Conservation (phyloP, 2,797 vertebrate genomes). For the Onychomys leucogaster region DNA sequence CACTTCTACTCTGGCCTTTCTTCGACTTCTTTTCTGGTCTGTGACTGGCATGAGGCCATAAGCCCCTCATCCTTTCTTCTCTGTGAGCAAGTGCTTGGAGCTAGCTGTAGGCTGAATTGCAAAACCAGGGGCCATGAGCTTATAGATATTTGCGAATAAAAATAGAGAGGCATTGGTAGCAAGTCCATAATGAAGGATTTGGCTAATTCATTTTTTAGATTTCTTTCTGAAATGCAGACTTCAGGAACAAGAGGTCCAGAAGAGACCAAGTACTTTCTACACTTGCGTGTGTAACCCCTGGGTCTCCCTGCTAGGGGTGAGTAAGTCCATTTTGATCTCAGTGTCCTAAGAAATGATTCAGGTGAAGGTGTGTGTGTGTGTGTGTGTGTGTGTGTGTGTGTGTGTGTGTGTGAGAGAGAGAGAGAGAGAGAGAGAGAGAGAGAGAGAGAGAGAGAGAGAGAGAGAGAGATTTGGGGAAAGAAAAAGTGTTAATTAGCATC, state of each 20-base stretch:
- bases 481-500: neutral
- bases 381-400: neutral
- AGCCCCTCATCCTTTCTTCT: neutral
- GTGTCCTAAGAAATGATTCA: conserved; percentile 10
- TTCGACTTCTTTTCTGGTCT: neutral
- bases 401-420: too few relatives aligned
- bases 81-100: neutral
- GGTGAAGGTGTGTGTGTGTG: neutral
- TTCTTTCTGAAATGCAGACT: conserved; percentile 86
- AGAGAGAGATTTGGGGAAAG: neutral
- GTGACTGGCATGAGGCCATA: neutral
- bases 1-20: neutral
- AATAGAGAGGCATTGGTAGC: conserved; percentile 14
- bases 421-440: too few relatives aligned
- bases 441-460: too few relatives aligned
- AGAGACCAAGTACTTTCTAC: conserved; percentile 89
- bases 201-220: conserved; percentile 83
- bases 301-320: conserved; percentile 95
- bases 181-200: conserved; percentile 51
- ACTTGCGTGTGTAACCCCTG: conserved; percentile 93
- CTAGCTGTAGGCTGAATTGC: conserved; percentile 36
- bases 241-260: conserved; percentile 89
- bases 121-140: neutral
- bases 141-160: conserved; percentile 31
- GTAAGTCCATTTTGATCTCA: conserved; percentile 80